Evolutionary conservation across 2,888 invertebrate genomes (phyloP).

Genomic region (Ptilodon capucinus): DNA sequence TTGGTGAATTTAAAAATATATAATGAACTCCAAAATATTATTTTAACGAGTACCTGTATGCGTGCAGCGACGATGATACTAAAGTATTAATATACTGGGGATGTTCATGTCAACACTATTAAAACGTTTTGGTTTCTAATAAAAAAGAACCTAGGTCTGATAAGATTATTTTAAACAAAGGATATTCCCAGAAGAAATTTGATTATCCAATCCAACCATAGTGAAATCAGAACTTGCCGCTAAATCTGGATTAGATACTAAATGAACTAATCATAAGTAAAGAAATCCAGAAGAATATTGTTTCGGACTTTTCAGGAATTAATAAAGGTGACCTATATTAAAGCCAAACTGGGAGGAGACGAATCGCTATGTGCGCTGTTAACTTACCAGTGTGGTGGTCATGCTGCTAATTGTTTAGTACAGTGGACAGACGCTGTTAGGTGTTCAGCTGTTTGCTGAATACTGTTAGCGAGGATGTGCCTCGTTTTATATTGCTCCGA

Average conservation of each 20-base stretch:
- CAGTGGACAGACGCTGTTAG: constrained; percentile 51
- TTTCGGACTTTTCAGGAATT: too few relatives aligned
- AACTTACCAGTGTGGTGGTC: constrained; percentile 67
- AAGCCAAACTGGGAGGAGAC: not conserved
- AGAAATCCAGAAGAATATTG: not conserved
- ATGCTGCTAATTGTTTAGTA: constrained; percentile 47
- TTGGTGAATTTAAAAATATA: too few relatives aligned
- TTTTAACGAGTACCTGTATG: too few relatives aligned
- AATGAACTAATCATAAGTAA: not conserved
- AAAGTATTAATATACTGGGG: too few relatives aligned
- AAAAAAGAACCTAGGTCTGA: too few relatives aligned
- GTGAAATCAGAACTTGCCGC: not conserved
- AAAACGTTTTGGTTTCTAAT: too few relatives aligned
- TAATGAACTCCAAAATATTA: too few relatives aligned
- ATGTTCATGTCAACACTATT: too few relatives aligned
- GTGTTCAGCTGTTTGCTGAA: constrained; percentile 66
- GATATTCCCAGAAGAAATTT: too few relatives aligned
- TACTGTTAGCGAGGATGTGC: constrained; percentile 72
- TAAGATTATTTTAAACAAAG: too few relatives aligned
- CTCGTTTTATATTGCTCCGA: constrained; percentile 78
- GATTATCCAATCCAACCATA: not conserved
- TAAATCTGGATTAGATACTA: not conserved
- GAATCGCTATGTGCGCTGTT: not conserved
- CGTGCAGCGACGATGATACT: too few relatives aligned
- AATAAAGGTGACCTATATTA: not conserved